Base-by-base conservation (phyloP, 2,888 invertebrate species). In the Cerceris rybyensis region DNA sequence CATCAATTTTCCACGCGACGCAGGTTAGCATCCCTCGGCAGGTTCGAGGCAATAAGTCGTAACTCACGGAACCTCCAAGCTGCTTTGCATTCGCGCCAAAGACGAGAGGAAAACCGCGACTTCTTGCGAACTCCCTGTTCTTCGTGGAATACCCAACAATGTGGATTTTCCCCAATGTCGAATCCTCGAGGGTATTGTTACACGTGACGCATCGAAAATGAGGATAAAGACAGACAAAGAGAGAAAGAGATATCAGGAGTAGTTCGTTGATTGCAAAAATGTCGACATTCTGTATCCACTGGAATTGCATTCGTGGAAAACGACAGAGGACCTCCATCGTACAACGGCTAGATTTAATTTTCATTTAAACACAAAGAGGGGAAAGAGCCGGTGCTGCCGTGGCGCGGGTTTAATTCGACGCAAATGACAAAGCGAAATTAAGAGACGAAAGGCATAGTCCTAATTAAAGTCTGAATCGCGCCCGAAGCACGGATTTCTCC, bases 1-100 rank as follows among this genome's bases (percentile, higher is more conserved):
- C 83, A 84, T 85, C 83, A 83, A 84, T 84, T 84, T 85, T 75
- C 84, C 75, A 54, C 63, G 71, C 75, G 68, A 67, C 57, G 72
- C 28, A 55, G 7, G 49, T 43, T 60, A 16, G 55, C 60, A 57
- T 17, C 14, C 49, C 66, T 64, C 61, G 70, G 13, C 39, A 13
- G 50, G n/a, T 39, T 28, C 73, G 61, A 58, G 58, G 74, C 80
- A 28, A 66, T 67, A 80, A 70, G 80, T 71, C 80, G 80, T 80
- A 80, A 80, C 75, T 75, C 75, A 49, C 46, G 50, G 11, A 50
- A 2, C n/a, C 50, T 50, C 9, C 50, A 46, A 17, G 58, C 28
- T 28, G 58, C 42, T 59, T 59, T 59, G 8, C 14, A 42, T 41
- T n/a, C 14, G 59, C 14, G 59, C 41, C 39, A 0, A 13, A 11